A percentile compares a stretch with the other conserved stretches of the same genome.
phyloP scores from a whole-genome alignment of 2,797 vertebrate species.

The Myotis planiceps region DNA sequence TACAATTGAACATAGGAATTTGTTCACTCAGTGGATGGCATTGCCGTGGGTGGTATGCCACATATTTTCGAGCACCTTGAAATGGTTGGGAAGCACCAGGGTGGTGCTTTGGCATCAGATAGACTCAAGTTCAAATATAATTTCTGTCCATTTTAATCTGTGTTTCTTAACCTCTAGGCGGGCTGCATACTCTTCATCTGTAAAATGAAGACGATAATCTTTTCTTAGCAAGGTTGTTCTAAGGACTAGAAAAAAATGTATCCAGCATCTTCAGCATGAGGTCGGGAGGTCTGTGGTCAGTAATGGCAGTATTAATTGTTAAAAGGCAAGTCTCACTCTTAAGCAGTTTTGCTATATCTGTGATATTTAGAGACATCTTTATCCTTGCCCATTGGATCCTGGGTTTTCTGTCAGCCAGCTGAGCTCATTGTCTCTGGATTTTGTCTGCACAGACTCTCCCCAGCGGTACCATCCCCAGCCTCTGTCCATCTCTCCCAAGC shows the following conservation, averaged over 20 bases:
- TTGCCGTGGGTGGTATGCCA: not conserved
- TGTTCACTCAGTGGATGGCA: too few species aligned
- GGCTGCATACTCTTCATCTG: not conserved
- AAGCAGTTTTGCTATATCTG: not conserved
- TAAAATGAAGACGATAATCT: not conserved
- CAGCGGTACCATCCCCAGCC: not conserved
- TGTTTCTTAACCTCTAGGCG: not conserved
- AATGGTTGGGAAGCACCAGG: not conserved
- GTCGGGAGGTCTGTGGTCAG: not conserved
- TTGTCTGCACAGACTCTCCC: not conserved
- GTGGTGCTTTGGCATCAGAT: not conserved
- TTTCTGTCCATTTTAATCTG: not conserved
- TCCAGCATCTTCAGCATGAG: not conserved
- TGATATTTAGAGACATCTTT: not conserved
- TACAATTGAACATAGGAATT: fast-evolving
- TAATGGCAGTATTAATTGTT: not conserved
- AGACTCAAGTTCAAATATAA: not conserved
- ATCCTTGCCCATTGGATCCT: not conserved
- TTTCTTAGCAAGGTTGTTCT: not conserved
- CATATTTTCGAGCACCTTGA: fast-evolving
- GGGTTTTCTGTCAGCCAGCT: not conserved
- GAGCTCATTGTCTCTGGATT: not conserved
- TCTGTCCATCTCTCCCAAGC: too few species aligned
- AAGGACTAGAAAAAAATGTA: not conserved
- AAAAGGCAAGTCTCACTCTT: not conserved